These are phyloP conservation scores for Aphaenogaster rudis DNA, from an alignment of 1,140 invertebrate species.

Conservation along the genomic window DNA sequence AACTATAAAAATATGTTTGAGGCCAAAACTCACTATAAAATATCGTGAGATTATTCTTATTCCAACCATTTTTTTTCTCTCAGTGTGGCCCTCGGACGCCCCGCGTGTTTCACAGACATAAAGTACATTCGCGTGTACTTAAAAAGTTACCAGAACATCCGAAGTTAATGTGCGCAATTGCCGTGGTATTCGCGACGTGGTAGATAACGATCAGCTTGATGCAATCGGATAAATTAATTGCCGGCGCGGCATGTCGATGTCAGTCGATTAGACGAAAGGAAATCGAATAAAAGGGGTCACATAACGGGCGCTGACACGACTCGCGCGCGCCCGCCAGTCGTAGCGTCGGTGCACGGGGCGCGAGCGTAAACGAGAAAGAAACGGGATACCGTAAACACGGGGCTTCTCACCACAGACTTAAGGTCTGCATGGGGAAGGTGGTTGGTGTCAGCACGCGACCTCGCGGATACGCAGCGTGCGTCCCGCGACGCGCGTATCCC, in stretches of 20 bases:
- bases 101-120: no score
- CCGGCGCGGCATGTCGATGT: background rate
- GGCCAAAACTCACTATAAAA: no score
- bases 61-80: no score
- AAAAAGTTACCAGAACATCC: background rate
- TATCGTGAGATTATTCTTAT: no score
- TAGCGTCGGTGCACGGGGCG: constrained; percentile 63
- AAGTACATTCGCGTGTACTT: background rate
- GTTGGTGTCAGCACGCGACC: constrained; percentile 77
- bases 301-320: constrained; percentile 1
- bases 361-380: constrained; percentile 79
- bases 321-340: background rate
- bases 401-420: constrained; percentile 85
- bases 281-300: constrained; percentile 16
- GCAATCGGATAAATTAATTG: constrained; percentile 29
- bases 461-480: constrained; percentile 54
- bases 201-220: constrained; percentile 28
- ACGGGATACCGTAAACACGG: constrained; percentile 82
- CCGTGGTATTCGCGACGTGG: constrained; percentile 23
- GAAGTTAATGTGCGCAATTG: constrained; percentile 10
- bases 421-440: constrained; percentile 76
- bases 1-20: no score
- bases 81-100: no score
- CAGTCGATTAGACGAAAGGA: constrained; percentile 7
- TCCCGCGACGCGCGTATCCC: constrained; percentile 44